phyloP scores from a whole-genome alignment of 2,797 vertebrate genomes.

The Helicolenus hilgendorfi region DNA sequence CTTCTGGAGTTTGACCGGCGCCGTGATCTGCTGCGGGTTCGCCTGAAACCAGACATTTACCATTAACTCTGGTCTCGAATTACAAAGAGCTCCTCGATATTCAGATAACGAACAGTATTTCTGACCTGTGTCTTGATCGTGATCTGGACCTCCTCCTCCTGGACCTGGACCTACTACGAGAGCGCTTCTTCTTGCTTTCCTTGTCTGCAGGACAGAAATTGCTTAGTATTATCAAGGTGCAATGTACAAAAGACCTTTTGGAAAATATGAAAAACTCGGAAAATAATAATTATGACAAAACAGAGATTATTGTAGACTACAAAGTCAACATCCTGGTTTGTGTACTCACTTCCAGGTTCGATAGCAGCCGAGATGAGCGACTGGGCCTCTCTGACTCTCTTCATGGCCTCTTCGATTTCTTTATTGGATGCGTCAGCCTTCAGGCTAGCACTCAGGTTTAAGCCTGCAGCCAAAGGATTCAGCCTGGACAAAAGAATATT shows the following conservation, averaged over 20 bases:
- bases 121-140: conserved; percentile 94
- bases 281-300: background rate
- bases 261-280: background rate
- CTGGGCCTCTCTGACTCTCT: conserved; percentile 97
- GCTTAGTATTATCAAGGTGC: background rate
- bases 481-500: conserved; percentile 85
- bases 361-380: conserved; percentile 98
- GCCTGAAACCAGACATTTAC: conserved; percentile 79
- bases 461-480: conserved; percentile 96
- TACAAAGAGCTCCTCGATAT: background rate
- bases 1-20: too few relatives aligned
- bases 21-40: conserved; percentile 93
- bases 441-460: conserved; percentile 93
- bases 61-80: background rate
- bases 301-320: background rate
- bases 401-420: conserved; percentile 99
- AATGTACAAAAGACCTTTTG: background rate
- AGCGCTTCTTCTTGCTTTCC: conserved; percentile 95
- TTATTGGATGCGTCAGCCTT: conserved; percentile 97
- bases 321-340: background rate
- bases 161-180: conserved; percentile 90
- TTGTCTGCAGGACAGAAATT: conserved; percentile 88
- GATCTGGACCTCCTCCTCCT: conserved; percentile 94
- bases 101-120: background rate
- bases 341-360: conserved; percentile 93